Conservation (phyloP, 2,888 invertebrate genomes). For the Carterocephalus palaemon region DNA sequence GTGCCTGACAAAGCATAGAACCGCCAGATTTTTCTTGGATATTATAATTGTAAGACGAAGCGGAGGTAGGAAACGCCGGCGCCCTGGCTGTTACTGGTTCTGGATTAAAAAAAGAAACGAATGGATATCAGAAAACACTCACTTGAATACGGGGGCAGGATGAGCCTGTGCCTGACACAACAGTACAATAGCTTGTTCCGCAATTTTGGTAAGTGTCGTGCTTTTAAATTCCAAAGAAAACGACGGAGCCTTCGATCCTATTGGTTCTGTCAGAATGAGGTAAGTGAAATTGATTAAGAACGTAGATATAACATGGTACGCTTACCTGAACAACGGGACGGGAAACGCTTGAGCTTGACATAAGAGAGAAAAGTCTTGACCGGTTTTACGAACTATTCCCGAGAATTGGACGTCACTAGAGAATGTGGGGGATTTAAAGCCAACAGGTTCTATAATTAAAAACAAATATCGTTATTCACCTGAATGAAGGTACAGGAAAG, state of each 20-base stretch:
- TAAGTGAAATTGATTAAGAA: conserved; percentile 23
- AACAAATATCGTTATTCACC: conserved; percentile 71
- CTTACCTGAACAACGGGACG: conserved; percentile 79
- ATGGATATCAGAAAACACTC: conserved; percentile 49
- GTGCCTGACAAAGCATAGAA: conserved; percentile 77
- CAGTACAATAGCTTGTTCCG: conserved; percentile 77
- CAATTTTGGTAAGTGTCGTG: conserved; percentile 77
- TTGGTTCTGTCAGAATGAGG: conserved; percentile 72
- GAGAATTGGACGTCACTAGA: conserved; percentile 83
- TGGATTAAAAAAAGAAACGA: conserved; percentile 46
- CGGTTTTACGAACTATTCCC: conserved; percentile 81
- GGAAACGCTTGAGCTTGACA: conserved; percentile 90
- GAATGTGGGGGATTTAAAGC: conserved; percentile 85
- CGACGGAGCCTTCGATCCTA: conserved; percentile 80
- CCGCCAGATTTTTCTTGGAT: conserved; percentile 59
- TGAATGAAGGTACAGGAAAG: conserved; percentile 84
- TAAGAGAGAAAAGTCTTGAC: conserved; percentile 82
- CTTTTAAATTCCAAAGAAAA: conserved; percentile 79
- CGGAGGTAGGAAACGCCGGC: conserved; percentile 72
- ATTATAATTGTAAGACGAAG: conserved; percentile 72
- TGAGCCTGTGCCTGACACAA: conserved; percentile 84
- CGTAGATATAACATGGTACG: conserved; percentile 19
- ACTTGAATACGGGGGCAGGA: conserved; percentile 84
- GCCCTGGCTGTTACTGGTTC: conserved; percentile 74
- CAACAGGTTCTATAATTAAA: conserved; percentile 81